Conservation (phyloP, 2,113 vertebrate genomes). For the Gallinago undulata region DNA sequence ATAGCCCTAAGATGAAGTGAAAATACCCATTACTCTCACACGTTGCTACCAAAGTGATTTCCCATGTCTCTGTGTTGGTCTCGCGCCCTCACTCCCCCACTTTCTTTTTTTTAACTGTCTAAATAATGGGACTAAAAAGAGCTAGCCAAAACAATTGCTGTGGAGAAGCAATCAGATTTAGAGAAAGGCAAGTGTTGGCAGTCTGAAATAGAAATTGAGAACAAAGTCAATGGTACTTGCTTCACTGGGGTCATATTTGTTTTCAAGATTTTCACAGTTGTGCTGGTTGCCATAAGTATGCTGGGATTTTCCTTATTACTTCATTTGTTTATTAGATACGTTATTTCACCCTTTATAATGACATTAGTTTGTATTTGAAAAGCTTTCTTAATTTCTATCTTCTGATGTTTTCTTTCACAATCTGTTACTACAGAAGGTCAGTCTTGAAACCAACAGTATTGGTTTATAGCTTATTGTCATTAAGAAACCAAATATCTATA, state of each 20-base stretch:
- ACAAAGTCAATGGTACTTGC: conserved; percentile 24
- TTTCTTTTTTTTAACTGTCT: neutral
- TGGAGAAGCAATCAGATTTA: conserved; percentile 51
- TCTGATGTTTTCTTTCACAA: neutral
- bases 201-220: neutral
- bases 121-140: neutral
- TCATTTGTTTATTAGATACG: neutral
- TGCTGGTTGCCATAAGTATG: neutral
- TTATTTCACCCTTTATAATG: neutral
- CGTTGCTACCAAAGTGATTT: neutral
- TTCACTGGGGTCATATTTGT: conserved; percentile 39
- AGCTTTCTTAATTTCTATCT: neutral
- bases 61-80: neutral
- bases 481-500: neutral
- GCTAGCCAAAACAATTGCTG: conserved; percentile 39
- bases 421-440: neutral
- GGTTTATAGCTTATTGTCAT: neutral
- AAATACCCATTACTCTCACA: neutral
- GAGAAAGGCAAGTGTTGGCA: conserved; percentile 37
- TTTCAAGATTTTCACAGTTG: conserved; percentile 21
- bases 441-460: neutral
- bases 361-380: neutral
- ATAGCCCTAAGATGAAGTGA: too few relatives aligned
- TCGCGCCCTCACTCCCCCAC: neutral
- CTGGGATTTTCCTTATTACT: neutral